A percentile compares a stretch with the other conserved stretches of the same genome.
Evolutionary conservation across 2,113 vertebrate species (phyloP).

Genomic region (Gallinago jamesoni): DNA sequence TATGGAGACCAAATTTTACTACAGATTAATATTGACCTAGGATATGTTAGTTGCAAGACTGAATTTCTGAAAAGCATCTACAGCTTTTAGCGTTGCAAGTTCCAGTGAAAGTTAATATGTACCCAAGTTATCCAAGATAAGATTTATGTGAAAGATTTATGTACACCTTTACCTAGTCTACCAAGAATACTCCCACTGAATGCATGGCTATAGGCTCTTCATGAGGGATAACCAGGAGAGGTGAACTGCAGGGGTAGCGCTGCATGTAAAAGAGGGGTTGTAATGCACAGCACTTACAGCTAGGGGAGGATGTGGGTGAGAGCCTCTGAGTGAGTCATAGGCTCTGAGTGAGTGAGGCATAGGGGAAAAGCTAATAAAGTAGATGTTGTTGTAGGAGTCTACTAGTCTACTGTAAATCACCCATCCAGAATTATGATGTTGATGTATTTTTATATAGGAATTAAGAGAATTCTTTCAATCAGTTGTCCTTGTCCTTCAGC

Average conservation of each 20-base stretch:
- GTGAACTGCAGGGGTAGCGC: accelerated
- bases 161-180: neutral
- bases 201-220: neutral
- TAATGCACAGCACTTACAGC: neutral
- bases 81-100: neutral
- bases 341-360: neutral
- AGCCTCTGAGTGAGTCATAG: neutral
- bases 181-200: neutral
- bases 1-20: neutral
- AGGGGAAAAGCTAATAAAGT: neutral
- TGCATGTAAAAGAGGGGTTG: neutral
- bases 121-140: neutral
- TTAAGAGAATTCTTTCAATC: neutral
- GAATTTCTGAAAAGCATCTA: neutral
- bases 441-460: neutral
- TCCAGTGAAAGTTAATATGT: neutral
- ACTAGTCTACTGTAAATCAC: neutral
- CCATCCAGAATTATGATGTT: neutral
- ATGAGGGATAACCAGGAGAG: no score
- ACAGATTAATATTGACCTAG: neutral
- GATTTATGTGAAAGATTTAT: neutral
- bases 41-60: neutral
- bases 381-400: neutral
- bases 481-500: neutral
- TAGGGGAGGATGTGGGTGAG: accelerated